These are phyloP conservation scores for Egretta garzetta DNA, from an alignment of 2,113 vertebrate species.

Conservation along the genomic window DNA sequence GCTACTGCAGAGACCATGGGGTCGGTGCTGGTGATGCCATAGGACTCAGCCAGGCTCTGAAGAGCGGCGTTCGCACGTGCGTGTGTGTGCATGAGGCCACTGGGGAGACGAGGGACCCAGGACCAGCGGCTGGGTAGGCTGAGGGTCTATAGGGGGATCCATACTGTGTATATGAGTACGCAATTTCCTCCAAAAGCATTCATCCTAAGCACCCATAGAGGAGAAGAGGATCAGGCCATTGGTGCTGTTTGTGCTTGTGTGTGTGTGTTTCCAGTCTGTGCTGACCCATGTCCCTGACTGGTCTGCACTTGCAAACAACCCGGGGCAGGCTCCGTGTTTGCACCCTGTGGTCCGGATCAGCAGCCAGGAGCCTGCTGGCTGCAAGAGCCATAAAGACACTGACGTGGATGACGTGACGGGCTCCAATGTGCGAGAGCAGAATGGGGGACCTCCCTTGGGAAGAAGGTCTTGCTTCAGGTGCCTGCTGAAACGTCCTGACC, in stretches of 20 bases:
- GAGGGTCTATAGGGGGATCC: neutral
- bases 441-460: neutral
- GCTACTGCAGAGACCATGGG: neutral
- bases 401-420: too few relatives aligned
- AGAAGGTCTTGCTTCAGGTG: neutral
- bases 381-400: neutral
- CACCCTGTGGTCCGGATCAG: neutral
- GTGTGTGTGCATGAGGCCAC: neutral
- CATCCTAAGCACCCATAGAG: neutral
- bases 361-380: neutral
- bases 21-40: neutral
- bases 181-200: neutral
- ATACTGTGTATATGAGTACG: too few relatives aligned
- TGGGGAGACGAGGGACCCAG: neutral
- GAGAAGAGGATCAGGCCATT: too few relatives aligned
- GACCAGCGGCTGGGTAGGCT: neutral
- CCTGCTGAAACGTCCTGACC: neutral
- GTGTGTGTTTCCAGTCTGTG: neutral
- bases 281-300: neutral
- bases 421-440: neutral
- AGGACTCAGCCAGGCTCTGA: neutral
- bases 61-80: too few relatives aligned
- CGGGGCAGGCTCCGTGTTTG: neutral
- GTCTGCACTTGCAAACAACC: neutral
- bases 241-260: neutral